phyloP scores from a whole-genome alignment of 2,113 vertebrate species.

The Pan troglodytes region NHGRI_mPanTro3-v2.1_pri NC_072401.2:95198001-95198500 shows the following conservation, averaged over 20 bases:
- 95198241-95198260: background rate
- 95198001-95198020: background rate
- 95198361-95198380: background rate
- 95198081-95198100: background rate
- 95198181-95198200: background rate
- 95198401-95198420: constrained; percentile 39
- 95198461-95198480: constrained; percentile 78
- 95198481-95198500: constrained; percentile 76
- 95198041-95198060: background rate
- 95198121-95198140: background rate
- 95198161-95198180: background rate
- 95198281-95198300: background rate
- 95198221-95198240: constrained; percentile 19
- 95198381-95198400: background rate
- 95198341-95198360: background rate
- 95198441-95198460: constrained; percentile 74
- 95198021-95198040: background rate
- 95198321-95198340: background rate
- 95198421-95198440: constrained; percentile 57
- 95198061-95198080: background rate
- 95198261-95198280: constrained; percentile 26
- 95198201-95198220: background rate
- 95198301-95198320: background rate
- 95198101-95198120: background rate
- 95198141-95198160: background rate